phyloP scores from a whole-genome alignment of 2,888 invertebrate species.

The Ormyrus labotus region DNA sequence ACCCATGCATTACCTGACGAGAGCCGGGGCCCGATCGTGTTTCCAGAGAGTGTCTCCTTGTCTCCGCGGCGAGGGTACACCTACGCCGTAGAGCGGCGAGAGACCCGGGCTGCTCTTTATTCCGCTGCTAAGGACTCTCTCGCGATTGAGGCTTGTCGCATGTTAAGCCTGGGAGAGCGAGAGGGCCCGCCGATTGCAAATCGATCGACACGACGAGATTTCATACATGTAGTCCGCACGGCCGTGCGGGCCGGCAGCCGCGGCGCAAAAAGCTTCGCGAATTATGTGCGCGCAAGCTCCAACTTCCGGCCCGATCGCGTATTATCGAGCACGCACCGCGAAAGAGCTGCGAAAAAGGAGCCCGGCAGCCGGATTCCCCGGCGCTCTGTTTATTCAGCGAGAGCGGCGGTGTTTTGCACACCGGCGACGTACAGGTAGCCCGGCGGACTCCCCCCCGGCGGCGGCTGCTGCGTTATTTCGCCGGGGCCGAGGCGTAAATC shows the following conservation, averaged over 20 bases:
- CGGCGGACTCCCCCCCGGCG: background rate
- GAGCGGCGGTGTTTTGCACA: background rate
- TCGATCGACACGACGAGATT: too few relatives aligned
- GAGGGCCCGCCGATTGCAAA: too few relatives aligned
- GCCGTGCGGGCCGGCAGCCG: too few relatives aligned
- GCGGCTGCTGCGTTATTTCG: background rate
- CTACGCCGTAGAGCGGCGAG: slow-evolving; percentile 12
- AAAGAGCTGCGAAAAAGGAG: background rate
- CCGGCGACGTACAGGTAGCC: slow-evolving; percentile 14
- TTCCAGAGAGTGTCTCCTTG: slow-evolving; percentile 36
- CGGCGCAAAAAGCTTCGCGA: too few relatives aligned
- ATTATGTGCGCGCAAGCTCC: too few relatives aligned
- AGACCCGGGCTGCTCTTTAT: too few relatives aligned
- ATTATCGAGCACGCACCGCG: background rate
- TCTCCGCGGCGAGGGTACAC: slow-evolving; percentile 27
- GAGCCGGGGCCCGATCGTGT: slow-evolving; percentile 51
- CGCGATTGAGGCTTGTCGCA: too few relatives aligned
- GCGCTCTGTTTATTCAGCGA: background rate
- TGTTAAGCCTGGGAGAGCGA: too few relatives aligned
- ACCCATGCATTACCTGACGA: slow-evolving; percentile 69
- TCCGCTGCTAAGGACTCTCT: too few relatives aligned
- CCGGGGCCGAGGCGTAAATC: slow-evolving; percentile 40
- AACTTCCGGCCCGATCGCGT: too few relatives aligned
- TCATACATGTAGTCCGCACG: too few relatives aligned
- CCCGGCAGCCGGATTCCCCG: background rate